phyloP scores from a whole-genome alignment of 2,113 vertebrate species.

The Dipodomys ordii region DNA sequence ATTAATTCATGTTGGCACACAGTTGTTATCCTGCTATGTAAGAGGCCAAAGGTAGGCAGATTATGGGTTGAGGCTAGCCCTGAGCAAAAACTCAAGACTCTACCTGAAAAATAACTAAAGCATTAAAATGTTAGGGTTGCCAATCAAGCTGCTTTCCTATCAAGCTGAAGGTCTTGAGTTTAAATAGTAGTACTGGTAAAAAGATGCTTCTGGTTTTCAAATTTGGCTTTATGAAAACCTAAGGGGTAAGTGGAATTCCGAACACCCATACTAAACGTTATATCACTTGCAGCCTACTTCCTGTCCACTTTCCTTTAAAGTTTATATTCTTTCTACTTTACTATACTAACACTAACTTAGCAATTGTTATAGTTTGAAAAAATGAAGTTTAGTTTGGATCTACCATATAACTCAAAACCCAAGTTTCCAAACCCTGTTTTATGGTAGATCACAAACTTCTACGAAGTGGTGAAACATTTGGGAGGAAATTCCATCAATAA shows the following conservation, averaged over 20 bases:
- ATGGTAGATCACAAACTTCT: no score
- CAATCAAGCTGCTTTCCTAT: no score
- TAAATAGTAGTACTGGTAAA: not conserved
- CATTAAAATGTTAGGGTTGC: no score
- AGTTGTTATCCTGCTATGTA: no score
- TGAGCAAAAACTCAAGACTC: no score
- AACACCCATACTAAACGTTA: not conserved
- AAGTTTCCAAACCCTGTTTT: not conserved
- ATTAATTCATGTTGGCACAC: not conserved
- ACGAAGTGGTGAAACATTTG: no score
- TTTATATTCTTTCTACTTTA: not conserved
- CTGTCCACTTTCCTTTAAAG: not conserved
- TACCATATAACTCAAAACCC: not conserved
- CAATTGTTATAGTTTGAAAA: not conserved
- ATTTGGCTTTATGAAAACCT: constrained; percentile 16
- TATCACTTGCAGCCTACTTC: not conserved
- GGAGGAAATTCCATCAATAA: not conserved
- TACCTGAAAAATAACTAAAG: no score
- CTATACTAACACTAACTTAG: not conserved
- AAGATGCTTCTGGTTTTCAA: not conserved
- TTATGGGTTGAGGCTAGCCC: no score
- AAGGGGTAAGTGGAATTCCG: not conserved
- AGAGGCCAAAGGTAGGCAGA: no score
- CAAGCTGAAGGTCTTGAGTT: no score
- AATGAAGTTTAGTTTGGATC: not conserved